Base-by-base conservation (phyloP, 2,797 vertebrate genomes). In the Anguilla megastoma region DNA sequence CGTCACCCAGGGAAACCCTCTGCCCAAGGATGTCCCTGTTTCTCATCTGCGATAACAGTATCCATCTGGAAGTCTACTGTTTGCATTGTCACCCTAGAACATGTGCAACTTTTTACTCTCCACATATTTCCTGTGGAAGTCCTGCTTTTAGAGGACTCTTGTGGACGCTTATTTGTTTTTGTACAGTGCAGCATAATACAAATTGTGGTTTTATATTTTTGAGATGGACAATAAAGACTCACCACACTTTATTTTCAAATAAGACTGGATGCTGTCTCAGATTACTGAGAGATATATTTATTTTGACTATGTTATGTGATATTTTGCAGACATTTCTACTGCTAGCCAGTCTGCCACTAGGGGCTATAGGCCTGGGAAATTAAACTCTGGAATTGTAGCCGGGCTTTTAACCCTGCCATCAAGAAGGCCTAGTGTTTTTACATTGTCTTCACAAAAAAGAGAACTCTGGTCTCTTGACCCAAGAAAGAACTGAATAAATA, bases 21-120 rank as follows among this genome's bases (percentile, higher is more conserved):
- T 36, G 50, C 41, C 27, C 45, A 18, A 63, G 63, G 80, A 52
- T 83, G 30, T 84, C 56, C 87, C 87, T 87, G 87, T 69, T 87
- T 84, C 83, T 71, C 79, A 84, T 84, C n/a, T 33, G 45, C 24
- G 80, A 36, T 87, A 87, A 87, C 48, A 7, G 58, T 14, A 69
- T 87, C 87, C 87, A 84, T 87, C 66, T 87, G 87, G 87, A 84
- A 69, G 60, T 14, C 48, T 45, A 60, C 58, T 36, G 80, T 66
- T 63, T 63, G 52, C 86, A 69, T 84, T 48, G 12, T n/a, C 60
- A 83, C 21, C 30, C 80, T 45, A 3, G 48, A 30, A 71, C 60
- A 54, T 21, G 16, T 12, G 60, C 60, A 66, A 66, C 87, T 30
- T 27, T 41, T 84, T 45, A 84, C 79, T 50, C 27, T 71, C 10